phyloP scores from a whole-genome alignment of 2,888 invertebrate genomes.

The Hedya salicella region DNA sequence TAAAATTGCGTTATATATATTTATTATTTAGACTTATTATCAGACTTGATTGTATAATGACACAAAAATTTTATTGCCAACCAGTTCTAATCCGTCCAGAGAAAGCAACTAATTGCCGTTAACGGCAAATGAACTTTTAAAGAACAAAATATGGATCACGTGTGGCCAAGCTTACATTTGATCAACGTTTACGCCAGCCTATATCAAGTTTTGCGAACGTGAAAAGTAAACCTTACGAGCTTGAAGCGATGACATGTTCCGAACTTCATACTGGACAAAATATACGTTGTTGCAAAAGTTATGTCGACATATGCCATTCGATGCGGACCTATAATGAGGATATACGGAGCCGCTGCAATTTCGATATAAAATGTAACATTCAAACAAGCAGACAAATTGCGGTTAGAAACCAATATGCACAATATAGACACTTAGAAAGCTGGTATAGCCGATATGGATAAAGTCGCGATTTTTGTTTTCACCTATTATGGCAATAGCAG shows the following conservation, averaged over 20 bases:
- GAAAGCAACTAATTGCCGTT: slow-evolving; percentile 68
- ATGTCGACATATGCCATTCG: slow-evolving; percentile 49
- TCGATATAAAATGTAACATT: slow-evolving; percentile 53
- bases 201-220: neutral
- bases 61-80: slow-evolving; percentile 53
- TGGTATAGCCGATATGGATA: slow-evolving; percentile 47
- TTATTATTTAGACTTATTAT: neutral
- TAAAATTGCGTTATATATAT: no score
- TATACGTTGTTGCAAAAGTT: slow-evolving; percentile 11
- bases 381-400: slow-evolving; percentile 54
- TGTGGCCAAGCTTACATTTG: slow-evolving; percentile 56
- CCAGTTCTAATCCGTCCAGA: slow-evolving; percentile 54
- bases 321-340: slow-evolving; percentile 52
- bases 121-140: slow-evolving; percentile 58
- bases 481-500: slow-evolving; percentile 34
- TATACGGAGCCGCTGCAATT: slow-evolving; percentile 39
- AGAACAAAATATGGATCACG: slow-evolving; percentile 57
- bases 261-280: neutral
- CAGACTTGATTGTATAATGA: slow-evolving; percentile 33
- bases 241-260: neutral
- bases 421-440: slow-evolving; percentile 52
- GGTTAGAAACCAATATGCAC: slow-evolving; percentile 62
- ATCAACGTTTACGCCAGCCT: neutral
- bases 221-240: neutral
- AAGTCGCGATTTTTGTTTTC: slow-evolving; percentile 42